Evolutionary conservation across 1,140 invertebrate genomes (phyloP), one percentile per base, ranked within the genome.

Genomic region (Lutraria rhynchaena): DNA sequence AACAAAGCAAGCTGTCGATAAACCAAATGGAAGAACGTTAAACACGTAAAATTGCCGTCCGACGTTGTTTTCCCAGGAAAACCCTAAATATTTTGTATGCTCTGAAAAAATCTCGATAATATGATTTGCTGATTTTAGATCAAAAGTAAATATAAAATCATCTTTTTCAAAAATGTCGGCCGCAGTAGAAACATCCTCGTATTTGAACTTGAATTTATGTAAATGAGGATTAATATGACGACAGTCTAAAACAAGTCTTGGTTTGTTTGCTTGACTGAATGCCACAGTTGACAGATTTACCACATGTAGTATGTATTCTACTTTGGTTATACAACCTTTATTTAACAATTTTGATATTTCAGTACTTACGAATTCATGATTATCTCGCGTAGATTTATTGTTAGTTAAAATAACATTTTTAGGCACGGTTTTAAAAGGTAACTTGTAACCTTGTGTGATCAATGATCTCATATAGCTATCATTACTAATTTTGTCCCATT

Each of bases 11-110:
- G 65, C 75, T 17, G 82, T 65, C 9, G 75, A 41, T 4, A 83
- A 9, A 29, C 75, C 74, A 67, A 83, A 83, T 19, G 82, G 67
- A n/a, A 83, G 67, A 13, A 80, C 73, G 60, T 83, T 83, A 44
- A 70, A 83, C 11, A 83, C 63, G 70, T 46, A 83, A 55, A 61
- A 83, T 35, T 33, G 58, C 0, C 17, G 24, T n/a, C 19, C 51
- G 1, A 37, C 44, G 4, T 22, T 2, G n/a, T 58, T 33, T 17
- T 22, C n/a, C 82, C 81, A 83, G 11, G 33, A 57, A 41, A 83
- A 83, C 24, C 81, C 82, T 51, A 83, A 35, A 55, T 55, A 83
- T 27, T 22, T 69, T 69, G 17, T 70, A 29, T 80, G 63, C 2
- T 29, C 51, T 19, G 3, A 7, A 17, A 57, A 44, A 37, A 80